A percentile compares a stretch with the other conserved stretches of the same genome.
Conservation (phyloP, 2,797 vertebrate species). For the Hybognathus amarus region DNA sequence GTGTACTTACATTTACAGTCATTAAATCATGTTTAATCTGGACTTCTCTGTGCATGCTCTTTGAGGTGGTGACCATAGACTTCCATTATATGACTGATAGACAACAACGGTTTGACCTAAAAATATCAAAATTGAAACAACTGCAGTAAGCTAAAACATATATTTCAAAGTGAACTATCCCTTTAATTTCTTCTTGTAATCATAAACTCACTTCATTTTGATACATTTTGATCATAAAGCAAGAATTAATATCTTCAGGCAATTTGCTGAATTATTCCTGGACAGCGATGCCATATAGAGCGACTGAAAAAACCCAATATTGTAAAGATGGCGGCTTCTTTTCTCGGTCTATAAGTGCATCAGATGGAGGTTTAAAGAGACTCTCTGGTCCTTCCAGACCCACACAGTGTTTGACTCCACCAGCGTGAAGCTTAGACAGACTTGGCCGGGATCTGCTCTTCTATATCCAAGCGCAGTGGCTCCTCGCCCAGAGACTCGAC, state of each 20-base stretch:
- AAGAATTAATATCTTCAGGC: background rate
- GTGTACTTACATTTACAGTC: too few relatives aligned
- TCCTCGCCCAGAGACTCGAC: slow-evolving; percentile 44
- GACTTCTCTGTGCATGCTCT: too few relatives aligned
- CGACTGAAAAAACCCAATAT: too few relatives aligned
- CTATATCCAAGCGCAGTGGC: slow-evolving; percentile 34
- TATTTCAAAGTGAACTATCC: too few relatives aligned
- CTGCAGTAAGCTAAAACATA: too few relatives aligned
- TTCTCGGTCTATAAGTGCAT: slow-evolving; percentile 2
- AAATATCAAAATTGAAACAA: too few relatives aligned
- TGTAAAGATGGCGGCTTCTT: too few relatives aligned
- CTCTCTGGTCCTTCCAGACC: slow-evolving; percentile 25
- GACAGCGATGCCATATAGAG: too few relatives aligned
- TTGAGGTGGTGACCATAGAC: too few relatives aligned
- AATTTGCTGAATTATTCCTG: background rate
- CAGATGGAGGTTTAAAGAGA: slow-evolving; percentile 34
- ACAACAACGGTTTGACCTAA: too few relatives aligned
- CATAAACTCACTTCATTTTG: background rate
- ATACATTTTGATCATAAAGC: background rate
- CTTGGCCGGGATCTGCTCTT: slow-evolving; percentile 42
- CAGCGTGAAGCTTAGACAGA: slow-evolving; percentile 24
- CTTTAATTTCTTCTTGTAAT: background rate
- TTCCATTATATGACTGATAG: too few relatives aligned
- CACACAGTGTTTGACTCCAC: slow-evolving; percentile 46
- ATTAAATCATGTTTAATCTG: too few relatives aligned